Conservation (phyloP, 1,140 invertebrate species). For the Anadara kagoshimensis region DNA sequence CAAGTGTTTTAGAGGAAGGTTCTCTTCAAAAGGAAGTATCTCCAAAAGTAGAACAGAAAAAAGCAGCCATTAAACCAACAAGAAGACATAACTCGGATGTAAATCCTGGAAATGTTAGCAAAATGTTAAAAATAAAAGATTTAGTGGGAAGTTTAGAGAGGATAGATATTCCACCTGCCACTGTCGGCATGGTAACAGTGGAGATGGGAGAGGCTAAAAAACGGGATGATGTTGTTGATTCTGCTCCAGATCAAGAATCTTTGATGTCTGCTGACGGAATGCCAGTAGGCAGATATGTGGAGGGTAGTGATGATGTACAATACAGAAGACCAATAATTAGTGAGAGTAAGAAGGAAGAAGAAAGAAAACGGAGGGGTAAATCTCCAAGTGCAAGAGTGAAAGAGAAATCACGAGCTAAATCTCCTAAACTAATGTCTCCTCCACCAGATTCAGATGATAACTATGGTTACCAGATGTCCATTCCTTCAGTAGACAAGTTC, state of each 20-base stretch:
- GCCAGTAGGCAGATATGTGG: constrained; percentile 58
- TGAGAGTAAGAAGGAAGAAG: constrained; percentile 58
- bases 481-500: too few relatives aligned
- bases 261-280: neutral
- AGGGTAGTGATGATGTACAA: constrained; percentile 56
- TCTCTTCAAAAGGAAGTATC: constrained; percentile 37
- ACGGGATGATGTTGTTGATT: constrained; percentile 6
- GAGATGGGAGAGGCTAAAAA: neutral
- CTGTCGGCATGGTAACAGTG: too few relatives aligned
- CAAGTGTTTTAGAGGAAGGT: neutral
- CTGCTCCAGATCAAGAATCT: constrained; percentile 6
- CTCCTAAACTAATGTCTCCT: constrained; percentile 49
- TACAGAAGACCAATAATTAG: constrained; percentile 40
- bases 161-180: neutral
- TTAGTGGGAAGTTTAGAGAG: constrained; percentile 12
- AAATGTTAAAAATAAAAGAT: constrained; percentile 56
- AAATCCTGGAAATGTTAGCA: constrained; percentile 63
- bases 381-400: constrained; percentile 69
- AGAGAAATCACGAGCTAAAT: constrained; percentile 64
- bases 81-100: constrained; percentile 67
- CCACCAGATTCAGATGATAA: too few relatives aligned
- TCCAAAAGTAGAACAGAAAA: too few relatives aligned
- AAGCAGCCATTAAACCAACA: constrained; percentile 40
- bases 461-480: too few relatives aligned
- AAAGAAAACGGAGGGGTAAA: constrained; percentile 58